Percentiles rank a stretch among this genome's conserved stretches.
Evolutionary conservation across 2,797 vertebrate species (phyloP).

Genomic region (Leptodactylus fallax): DNA sequence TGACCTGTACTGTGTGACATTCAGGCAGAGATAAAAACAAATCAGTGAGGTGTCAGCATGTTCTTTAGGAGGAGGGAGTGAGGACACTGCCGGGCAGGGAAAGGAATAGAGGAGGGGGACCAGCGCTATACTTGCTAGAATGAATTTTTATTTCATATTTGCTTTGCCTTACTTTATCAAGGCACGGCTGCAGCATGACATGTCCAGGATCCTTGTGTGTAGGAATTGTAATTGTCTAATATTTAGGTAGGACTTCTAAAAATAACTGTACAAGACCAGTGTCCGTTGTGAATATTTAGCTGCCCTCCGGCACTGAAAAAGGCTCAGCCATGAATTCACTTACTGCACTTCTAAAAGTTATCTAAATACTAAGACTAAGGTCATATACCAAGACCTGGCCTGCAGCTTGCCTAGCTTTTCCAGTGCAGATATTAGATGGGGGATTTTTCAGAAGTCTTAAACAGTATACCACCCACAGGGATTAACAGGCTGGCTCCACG

Average conservation of each 20-base stretch:
- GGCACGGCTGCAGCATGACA: neutral
- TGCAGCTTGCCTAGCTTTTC: neutral
- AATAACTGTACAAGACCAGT: neutral
- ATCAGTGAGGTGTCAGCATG: conserved; percentile 62
- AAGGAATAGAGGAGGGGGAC: conserved; percentile 26
- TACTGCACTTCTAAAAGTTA: neutral
- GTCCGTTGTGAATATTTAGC: neutral
- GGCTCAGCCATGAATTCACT: conserved; percentile 1
- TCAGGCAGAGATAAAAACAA: conserved; percentile 62
- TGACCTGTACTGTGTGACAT: conserved; percentile 61
- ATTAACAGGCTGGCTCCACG: too few species aligned
- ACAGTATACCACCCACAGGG: too few species aligned
- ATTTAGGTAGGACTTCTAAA: neutral
- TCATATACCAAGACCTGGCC: conserved; percentile 5
- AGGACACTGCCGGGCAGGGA: conserved; percentile 30
- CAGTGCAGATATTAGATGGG: neutral
- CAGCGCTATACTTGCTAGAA: neutral
- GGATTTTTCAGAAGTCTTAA: conserved; percentile 13
- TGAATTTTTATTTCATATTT: conserved; percentile 46
- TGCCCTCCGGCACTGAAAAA: neutral
- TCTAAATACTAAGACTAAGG: neutral
- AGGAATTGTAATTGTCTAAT: conserved; percentile 13
- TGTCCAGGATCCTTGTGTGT: neutral
- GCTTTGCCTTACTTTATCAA: conserved; percentile 13
- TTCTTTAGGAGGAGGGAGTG: conserved; percentile 52